Base-by-base conservation (phyloP, 2,113 vertebrate species). In the Podarcis muralis region DNA sequence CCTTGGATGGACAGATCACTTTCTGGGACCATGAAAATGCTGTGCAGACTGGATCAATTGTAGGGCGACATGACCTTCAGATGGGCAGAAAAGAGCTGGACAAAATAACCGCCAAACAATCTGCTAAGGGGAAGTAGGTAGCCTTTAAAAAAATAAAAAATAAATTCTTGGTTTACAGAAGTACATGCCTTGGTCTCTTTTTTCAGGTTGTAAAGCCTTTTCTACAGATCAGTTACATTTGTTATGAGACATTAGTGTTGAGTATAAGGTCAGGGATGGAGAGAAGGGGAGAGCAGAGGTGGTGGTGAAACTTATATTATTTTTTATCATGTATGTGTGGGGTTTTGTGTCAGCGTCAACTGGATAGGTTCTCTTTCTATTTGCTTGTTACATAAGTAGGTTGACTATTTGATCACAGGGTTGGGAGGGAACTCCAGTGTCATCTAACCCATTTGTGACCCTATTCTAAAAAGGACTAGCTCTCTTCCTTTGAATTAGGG, bases 81-180 rank as follows among this genome's bases (percentile, higher is more conserved):
- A 95, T 96, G 22, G 99, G 99, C 53, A 98, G 99, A 90, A 99
- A 98, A 87, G 98, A 99, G 87, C 97, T 97, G 0, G 99, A 99
- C 92, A 99, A 99, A 95, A 96, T 99, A 92, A 99, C 98, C 0
- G 99, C 99, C 90, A 99, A 99, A 88, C 98, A 99, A 15, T 93
- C 97, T 0, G 97, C 98, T 79, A 99, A 99, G 97, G 98, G 98
- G 32, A 99, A 99, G 99, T 99, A 96, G 96, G 98, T 98, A 4
- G 83, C 74, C 48, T 53, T 43, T 43, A 48, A 48, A 48, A 48
- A 48, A 9, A 9, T 2, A 2, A 48, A 2, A 11, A 12, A 12
- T 53, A n/a, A n/a, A n/a, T 11, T 11, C 2, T 53, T 53, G 11
- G 48, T 53, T 53, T 53, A 53, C 48, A 53, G 48, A 53, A 53